Evolutionary conservation across 1,140 invertebrate species (phyloP), one percentile per base, ranked within the genome.

Genomic region (Bombus affinis): DNA sequence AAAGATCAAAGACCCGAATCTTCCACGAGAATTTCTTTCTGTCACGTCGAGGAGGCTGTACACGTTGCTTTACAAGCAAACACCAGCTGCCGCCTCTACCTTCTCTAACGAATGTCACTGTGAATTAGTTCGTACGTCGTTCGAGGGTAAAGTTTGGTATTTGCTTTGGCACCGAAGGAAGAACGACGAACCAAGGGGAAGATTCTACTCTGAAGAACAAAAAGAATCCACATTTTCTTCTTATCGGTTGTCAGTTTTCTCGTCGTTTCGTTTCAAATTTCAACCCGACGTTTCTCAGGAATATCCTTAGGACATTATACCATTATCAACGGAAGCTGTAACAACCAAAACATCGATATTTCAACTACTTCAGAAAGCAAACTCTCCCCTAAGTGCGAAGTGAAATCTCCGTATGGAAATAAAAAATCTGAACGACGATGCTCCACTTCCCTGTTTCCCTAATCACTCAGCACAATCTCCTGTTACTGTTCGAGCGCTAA

Each of bases 1-100:
- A 81, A 53, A 85, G 83, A 81, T 85, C 83, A 85, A 85, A 81
- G 83, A 85, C 83, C 83, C 39, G 35, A 76, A 12, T 1, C 44
- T 22, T 25, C 44, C n/a, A 28, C 35, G 9, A 13, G 37, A 42
- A 79, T 39, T 71, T 84, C 39, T 32, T 62, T 71, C 39, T 18
- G 47, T 28, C 68, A 4, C 32, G 71, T n/a, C 62, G 12, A 77
- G 18, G 39, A 47, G 44, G 39, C n/a, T 37, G 39, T 39, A 39
- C 13, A 65, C 42, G 44, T 28, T 22, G 32, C 62, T 44, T 37
- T 62, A 5, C n/a, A 3, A 47, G 39, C 62, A 35, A 42, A 62
- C 3, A 22, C 10, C 35, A 28, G 25, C n/a, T 22, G n/a, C n/a
- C 8, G 4, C 5, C 39, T 66, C 37, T 44, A 22, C 4, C 42